These are phyloP conservation scores for Aphidius colemani DNA, from an alignment of 2,888 invertebrate species.

Conservation along the genomic window DNA sequence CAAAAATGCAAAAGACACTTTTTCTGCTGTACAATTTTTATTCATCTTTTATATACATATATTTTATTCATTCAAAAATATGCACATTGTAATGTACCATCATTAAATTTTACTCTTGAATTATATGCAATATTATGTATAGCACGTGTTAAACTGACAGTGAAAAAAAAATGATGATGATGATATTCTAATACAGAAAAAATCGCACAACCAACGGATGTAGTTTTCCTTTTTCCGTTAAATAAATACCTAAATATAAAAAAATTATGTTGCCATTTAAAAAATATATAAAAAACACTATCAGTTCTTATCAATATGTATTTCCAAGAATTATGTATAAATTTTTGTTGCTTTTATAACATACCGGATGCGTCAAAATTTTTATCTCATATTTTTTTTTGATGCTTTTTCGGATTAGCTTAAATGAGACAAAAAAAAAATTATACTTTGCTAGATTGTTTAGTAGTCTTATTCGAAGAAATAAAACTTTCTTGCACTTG, in stretches of 20 bases:
- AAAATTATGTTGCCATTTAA: too few species aligned
- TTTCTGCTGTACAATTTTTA: conserved; percentile 20
- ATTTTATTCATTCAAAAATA: conserved; percentile 23
- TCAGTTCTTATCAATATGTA: neutral
- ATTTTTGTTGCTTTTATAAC: neutral
- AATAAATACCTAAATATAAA: too few species aligned
- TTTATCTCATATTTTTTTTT: conserved; percentile 1
- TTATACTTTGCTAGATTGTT: too few species aligned
- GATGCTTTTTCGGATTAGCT: too few species aligned
- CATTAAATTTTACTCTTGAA: neutral
- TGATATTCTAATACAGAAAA: too few species aligned
- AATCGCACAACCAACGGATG: neutral
- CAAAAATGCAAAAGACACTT: conserved; percentile 45
- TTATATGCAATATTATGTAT: neutral
- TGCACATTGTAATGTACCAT: conserved; percentile 30
- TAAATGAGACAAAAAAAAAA: too few species aligned
- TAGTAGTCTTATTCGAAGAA: too few species aligned
- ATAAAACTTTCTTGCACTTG: too few species aligned
- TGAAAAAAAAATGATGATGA: too few species aligned
- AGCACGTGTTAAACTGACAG: too few species aligned
- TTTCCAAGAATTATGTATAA: conserved; percentile 5
- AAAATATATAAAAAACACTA: neutral
- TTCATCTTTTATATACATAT: too few species aligned
- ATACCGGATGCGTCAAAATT: conserved; percentile 18
- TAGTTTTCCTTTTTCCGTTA: neutral